phyloP scores from a whole-genome alignment of 2,113 vertebrate genomes.

The Sturnus vulgaris region DNA sequence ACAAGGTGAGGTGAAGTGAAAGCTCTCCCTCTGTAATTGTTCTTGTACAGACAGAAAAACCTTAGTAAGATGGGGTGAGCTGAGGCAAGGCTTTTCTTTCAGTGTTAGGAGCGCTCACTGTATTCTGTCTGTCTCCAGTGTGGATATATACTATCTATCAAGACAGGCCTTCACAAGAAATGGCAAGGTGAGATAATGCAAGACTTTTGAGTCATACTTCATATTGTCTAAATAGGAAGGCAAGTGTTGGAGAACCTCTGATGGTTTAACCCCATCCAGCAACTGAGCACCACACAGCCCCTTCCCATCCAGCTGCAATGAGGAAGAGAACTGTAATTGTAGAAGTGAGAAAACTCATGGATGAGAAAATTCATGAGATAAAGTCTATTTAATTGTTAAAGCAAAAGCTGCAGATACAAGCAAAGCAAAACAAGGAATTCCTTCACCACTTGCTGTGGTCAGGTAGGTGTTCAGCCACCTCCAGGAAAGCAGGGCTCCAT shows the following conservation, averaged over 20 bases:
- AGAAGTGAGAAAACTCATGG: background rate
- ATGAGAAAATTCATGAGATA: background rate
- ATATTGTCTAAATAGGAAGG: background rate
- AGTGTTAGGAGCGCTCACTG: too few relatives aligned
- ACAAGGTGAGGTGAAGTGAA: background rate
- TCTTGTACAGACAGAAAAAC: background rate
- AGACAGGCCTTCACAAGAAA: background rate
- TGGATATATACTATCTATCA: background rate
- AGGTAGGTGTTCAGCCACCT: background rate
- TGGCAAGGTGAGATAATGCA: background rate
- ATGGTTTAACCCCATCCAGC: background rate
- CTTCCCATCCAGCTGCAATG: fast-evolving
- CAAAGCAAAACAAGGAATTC: background rate
- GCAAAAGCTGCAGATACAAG: background rate
- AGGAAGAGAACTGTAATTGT: fast-evolving
- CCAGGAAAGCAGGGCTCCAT: background rate
- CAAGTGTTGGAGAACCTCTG: background rate
- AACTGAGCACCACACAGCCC: background rate
- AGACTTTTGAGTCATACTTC: background rate
- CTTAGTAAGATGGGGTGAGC: background rate
- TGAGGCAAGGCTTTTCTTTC: background rate
- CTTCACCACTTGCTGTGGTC: fast-evolving
- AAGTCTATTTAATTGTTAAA: background rate
- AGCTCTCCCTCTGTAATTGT: background rate
- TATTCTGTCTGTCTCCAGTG: background rate